phyloP scores from a whole-genome alignment of 1,140 invertebrate genomes.

The Drosophila bocki region DNA sequence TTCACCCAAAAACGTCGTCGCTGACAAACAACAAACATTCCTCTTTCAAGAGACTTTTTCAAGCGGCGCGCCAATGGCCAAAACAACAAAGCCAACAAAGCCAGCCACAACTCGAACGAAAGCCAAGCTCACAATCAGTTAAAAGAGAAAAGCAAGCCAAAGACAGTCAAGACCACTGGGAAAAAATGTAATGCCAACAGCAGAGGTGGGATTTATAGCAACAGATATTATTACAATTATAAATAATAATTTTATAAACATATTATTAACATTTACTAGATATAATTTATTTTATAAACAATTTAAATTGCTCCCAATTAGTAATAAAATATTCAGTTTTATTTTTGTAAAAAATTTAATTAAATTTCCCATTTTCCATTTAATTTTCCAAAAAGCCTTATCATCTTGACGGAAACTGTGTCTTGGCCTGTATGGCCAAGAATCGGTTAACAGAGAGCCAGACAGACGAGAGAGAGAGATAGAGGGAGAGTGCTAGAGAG shows the following conservation, averaged over 20 bases:
- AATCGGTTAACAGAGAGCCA: conserved; percentile 45
- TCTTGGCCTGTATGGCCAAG: conserved; percentile 33
- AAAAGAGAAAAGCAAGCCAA: conserved; percentile 72
- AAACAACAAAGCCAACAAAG: conserved; percentile 41
- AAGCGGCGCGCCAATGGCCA: conserved; percentile 47
- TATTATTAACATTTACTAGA: too few relatives aligned
- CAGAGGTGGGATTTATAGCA: neutral
- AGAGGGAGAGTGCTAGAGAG: conserved; percentile 21
- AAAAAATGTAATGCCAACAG: conserved; percentile 30
- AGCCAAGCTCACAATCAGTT: conserved; percentile 61
- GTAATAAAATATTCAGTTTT: too few relatives aligned
- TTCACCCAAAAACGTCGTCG: conserved; percentile 72
- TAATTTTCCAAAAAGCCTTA: neutral
- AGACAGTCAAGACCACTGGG: conserved; percentile 43
- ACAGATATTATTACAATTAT: neutral
- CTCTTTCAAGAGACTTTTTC: conserved; percentile 70
- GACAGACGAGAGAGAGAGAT: conserved; percentile 37
- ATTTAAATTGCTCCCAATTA: too few relatives aligned
- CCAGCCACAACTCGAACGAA: conserved; percentile 56
- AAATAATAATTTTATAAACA: neutral
- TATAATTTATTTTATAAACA: too few relatives aligned
- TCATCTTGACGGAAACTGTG: conserved; percentile 2
- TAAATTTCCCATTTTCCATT: too few relatives aligned
- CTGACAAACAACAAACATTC: conserved; percentile 69
- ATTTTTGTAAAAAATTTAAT: too few relatives aligned